A percentile compares a stretch with the other conserved stretches of the same genome.
These are phyloP conservation scores for Parasteatoda lunata DNA, from an alignment of 2,888 invertebrate genomes.

Conservation along the genomic window DNA sequence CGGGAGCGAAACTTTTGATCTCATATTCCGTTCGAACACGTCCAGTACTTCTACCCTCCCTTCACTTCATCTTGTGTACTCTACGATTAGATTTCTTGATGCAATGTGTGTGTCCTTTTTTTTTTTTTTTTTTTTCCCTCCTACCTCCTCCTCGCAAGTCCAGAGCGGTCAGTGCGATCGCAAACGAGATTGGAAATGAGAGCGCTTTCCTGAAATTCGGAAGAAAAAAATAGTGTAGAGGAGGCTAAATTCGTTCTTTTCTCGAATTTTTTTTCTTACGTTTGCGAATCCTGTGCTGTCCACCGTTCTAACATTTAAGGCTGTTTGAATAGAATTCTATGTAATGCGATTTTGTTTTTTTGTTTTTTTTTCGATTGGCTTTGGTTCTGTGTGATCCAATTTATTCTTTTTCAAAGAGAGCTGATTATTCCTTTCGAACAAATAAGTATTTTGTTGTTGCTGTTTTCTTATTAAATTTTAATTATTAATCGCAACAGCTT, in stretches of 20 bases:
- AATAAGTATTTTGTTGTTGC: too few relatives aligned
- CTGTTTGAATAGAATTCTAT: background rate
- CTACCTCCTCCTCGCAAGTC: slow-evolving; percentile 5
- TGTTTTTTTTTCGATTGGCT: background rate
- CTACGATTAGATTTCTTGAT: slow-evolving; percentile 47
- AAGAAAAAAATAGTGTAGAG: background rate
- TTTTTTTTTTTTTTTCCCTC: background rate
- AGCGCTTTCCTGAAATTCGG: slow-evolving; percentile 9
- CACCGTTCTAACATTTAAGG: background rate
- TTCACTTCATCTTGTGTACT: slow-evolving; percentile 7
- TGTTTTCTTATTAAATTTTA: too few relatives aligned
- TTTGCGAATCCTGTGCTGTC: slow-evolving; percentile 4
- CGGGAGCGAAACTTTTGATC: slow-evolving; percentile 62
- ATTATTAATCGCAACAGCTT: too few relatives aligned
- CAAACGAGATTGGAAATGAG: slow-evolving; percentile 68
- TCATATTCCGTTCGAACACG: slow-evolving; percentile 64
- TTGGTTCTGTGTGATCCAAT: slow-evolving; percentile 5
- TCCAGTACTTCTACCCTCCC: slow-evolving; percentile 30
- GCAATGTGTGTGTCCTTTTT: background rate
- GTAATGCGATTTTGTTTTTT: background rate
- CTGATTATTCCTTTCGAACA: too few relatives aligned
- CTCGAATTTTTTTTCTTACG: background rate
- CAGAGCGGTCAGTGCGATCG: slow-evolving; percentile 54
- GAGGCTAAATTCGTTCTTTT: slow-evolving; percentile 5
- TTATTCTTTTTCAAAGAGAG: too few relatives aligned